Base-by-base conservation (phyloP, 2,113 vertebrate genomes). In the Menura novaehollandiae region DNA sequence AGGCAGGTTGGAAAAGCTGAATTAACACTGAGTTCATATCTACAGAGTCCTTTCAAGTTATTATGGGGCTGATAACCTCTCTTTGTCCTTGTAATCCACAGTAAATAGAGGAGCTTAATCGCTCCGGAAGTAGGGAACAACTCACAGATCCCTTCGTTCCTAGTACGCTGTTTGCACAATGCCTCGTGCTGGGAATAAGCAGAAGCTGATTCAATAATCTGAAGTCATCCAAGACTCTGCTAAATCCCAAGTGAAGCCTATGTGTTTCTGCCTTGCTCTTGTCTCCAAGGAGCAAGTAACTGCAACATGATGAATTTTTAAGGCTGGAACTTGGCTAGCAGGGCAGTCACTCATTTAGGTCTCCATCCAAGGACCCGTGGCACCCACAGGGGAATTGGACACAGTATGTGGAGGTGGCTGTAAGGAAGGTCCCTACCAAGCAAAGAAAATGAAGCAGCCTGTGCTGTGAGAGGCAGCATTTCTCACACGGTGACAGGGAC, bases 31-130 rank as follows among this genome's bases (percentile, higher is more conserved):
- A 22, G 64, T 72, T 87, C 28, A 3, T 88, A 84, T 46, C 79
- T 91, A n/a, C 47, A 86, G 49, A 86, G 62, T 43, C 44, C 41
- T 90, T 93, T 85, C 53, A 89, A 78, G 77, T 87, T 93, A 83
- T 69, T 91, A 89, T 0, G 4, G 32, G 30, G 41, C 32, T 60
- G 85, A 94, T 94, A 96, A 95, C 88, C 92, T 96, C 85, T 78
- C 73, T 76, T 77, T 68, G 76, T 94, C 91, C 96, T 96, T 94
- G 92, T 55, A 85, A 84, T 85, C 69, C 12, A 1, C 22, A 41
- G 76, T 58, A 93, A 93, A 94, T 9, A 91, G 64, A 93, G 52
- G 12, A 71, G 37, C 53, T 75, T 81, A 96, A 94, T 91, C 0
- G 0, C 83, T 87, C 73, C n/a, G 33, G 92, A 92, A 90, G 93